Conservation (phyloP, 2,888 invertebrate species). For the Taenaris catops region DNA sequence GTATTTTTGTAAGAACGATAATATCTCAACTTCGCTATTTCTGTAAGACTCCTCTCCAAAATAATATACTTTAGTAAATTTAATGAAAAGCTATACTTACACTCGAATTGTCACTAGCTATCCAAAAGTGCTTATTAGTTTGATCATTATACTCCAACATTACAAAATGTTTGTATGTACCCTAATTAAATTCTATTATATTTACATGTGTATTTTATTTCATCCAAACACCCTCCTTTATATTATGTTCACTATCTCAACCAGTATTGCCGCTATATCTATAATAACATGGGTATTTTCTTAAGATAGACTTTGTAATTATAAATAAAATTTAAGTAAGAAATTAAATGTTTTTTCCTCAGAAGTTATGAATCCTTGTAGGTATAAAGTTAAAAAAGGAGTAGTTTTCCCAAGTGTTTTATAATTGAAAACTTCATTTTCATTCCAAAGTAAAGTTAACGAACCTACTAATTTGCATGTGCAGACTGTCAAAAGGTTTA, state of each 20-base stretch:
- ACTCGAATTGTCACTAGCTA: constrained; percentile 64
- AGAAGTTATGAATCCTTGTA: constrained; percentile 1
- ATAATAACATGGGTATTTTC: constrained; percentile 8
- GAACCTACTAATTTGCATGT: too few relatives aligned
- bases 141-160: constrained; percentile 74
- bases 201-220: constrained; percentile 54
- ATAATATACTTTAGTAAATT: constrained; percentile 42
- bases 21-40: constrained; percentile 16
- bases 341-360: background rate
- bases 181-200: constrained; percentile 78
- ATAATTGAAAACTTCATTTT: too few relatives aligned
- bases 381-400: too few relatives aligned
- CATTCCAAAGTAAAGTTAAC: too few relatives aligned
- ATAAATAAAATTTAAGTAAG: constrained; percentile 10
- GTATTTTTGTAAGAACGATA: constrained; percentile 31
- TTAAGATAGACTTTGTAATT: constrained; percentile 12
- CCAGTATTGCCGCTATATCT: constrained; percentile 4
- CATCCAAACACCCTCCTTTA: constrained; percentile 1
- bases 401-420: too few relatives aligned
- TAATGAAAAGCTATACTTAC: constrained; percentile 47
- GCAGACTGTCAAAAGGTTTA: too few relatives aligned
- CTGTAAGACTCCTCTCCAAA: constrained; percentile 51
- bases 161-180: constrained; percentile 79
- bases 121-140: constrained; percentile 72
- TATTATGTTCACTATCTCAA: constrained; percentile 3